Base-by-base conservation (phyloP, 2,888 invertebrate species). In the Drosophila villosipedis region DNA sequence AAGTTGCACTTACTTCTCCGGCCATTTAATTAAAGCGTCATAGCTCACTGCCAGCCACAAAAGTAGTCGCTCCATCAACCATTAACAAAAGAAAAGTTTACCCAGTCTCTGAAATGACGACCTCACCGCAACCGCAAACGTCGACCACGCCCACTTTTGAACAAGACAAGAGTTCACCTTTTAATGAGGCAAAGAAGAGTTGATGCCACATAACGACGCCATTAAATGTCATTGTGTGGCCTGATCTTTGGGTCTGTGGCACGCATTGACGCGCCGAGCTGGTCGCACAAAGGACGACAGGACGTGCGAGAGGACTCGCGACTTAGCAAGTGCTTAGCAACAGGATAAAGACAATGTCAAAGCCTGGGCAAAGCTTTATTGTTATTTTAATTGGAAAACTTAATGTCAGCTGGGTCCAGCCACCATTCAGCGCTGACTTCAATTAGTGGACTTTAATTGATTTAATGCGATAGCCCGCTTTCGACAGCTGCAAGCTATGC, bases 321-420 rank as follows among this genome's bases (percentile, higher is more conserved):
- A 68, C 35, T 82, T 70, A 76, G 70, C 64, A 62, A 60, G 67
- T 67, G 68, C 68, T 64, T 66, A 80, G 83, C 80, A 61, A 72
- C 63, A 59, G 61, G 43, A 30, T 35, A 39, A 64, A 59, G 79
- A 81, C 68, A 89, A 78, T 86, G 74, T 53, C 69, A 68, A 63
- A 59, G 74, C 22, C 35, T 37, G n/a, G 47, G 25, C 50, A 57
- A 58, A 66, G 78, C 89, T 79, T 83, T 89, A 90, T 86, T 86
- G 89, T 90, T 81, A 83, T 85, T 86, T 90, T 86, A 86, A 86
- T 86, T 89, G 75, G 89, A 90, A 90, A 90, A 90, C 86, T 89
- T 86, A 79, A 89, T 75, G 76, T 33, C 76, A 65, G 80, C 35
- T 52, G 55, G 50, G 57, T 47, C 25, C 25, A 22, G 58, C 33